These are phyloP conservation scores for Petaurus breviceps DNA, from an alignment of 2,113 vertebrate genomes.

Conservation along the genomic window DNA sequence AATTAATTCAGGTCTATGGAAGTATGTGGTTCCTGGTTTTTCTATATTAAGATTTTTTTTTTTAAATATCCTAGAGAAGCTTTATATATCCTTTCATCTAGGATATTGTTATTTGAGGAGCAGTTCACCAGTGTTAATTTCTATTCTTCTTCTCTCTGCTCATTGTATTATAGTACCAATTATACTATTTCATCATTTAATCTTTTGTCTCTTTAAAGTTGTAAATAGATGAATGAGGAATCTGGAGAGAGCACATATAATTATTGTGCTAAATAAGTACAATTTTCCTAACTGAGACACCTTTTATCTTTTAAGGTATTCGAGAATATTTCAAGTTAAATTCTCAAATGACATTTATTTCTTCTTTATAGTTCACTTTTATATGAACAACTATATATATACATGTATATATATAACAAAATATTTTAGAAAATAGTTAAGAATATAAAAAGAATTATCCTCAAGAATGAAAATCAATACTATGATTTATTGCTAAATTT, in stretches of 20 bases:
- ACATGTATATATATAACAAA: too few species aligned
- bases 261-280: not conserved
- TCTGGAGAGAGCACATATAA: not conserved
- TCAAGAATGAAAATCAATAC: too few species aligned
- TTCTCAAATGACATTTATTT: not conserved
- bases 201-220: not conserved
- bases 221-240: not conserved
- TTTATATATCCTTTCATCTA: not conserved
- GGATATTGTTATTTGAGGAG: accelerated
- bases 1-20: not conserved
- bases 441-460: too few species aligned
- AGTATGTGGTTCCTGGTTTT: not conserved
- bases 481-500: too few species aligned
- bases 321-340: not conserved
- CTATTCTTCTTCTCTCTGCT: not conserved
- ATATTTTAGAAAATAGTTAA: too few species aligned
- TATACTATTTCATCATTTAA: too few species aligned
- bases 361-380: too few species aligned
- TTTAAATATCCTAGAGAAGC: not conserved
- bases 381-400: too few species aligned
- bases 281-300: not conserved
- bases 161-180: not conserved
- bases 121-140: not conserved
- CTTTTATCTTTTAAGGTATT: not conserved
- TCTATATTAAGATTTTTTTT: not conserved